Base-by-base conservation (phyloP, 1,140 invertebrate species). In the Chymomyza costata region DNA sequence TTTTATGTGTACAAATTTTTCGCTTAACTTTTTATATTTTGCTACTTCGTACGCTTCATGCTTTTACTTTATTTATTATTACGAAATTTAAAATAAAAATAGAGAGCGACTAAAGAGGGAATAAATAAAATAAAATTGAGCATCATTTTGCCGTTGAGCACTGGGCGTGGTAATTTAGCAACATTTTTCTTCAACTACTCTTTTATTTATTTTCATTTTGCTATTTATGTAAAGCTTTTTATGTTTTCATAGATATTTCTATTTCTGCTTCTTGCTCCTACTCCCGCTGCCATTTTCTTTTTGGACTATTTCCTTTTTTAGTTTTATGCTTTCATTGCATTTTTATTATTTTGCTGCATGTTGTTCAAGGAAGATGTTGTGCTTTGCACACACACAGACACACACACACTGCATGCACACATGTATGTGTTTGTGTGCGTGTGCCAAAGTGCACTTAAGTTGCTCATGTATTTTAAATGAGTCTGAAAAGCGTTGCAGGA, bases 381-480 rank as follows among this genome's bases (percentile, higher is more conserved):
- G 16, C 21, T 25, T 25, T 25, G 8, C 8, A 8, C 3, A 25
- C 21, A n/a, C 19, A 56, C n/a, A 44, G n/a, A 39, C 39, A 51
- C 1, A 57, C 3, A 34, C 39, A 30, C 25, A 45, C 37, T 38
- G 30, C 45, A 65, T 45, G 57, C 55, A 54, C 65, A 45, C 68
- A 65, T 35, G 32, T 28, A 10, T 28, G 25, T 28, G 25, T 28
- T 5, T 28, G 13, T 35, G 32, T 11, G 74, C 63, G 60, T 60
- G 62, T 82, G 78, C 67, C 71, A 82, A 73, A 82, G 78, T 82
- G 78, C 78, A 82, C 78, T 82, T 78, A 82, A 82, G 78, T 82
- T 82, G 67, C 67, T 82, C 78, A 82, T 82, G 78, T 82, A 80
- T 82, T 82, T 82, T 82, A 82, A 82, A 82, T 82, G 71, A 82